Evolutionary conservation across 2,888 invertebrate species (phyloP), one percentile per base, ranked within the genome.

Genomic region (Aleiodes alternator): DNA sequence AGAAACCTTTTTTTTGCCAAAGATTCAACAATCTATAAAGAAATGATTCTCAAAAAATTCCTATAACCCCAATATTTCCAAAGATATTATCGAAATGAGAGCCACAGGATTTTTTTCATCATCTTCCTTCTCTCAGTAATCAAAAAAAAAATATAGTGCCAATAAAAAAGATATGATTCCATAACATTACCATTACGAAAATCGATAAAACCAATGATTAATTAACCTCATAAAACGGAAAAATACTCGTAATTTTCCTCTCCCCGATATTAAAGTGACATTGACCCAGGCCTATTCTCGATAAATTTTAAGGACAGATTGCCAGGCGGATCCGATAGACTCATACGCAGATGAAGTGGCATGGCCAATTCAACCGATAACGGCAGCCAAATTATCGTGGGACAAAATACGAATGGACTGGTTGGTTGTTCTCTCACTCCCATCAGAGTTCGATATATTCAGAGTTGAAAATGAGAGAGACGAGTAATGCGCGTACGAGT

Each of bases 371-470:
- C 81, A 83, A 64, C 78, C 81, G 83, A 82, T 82, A 82, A 82
- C 82, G 79, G 81, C 79, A 78, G 78, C 29, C 78, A 82, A 83
- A 84, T 84, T 82, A 84, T 83, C 84, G 84, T 84, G 85, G 80
- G 84, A 84, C 79, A 70, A 72, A 71, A 78, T 72, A 79, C 76
- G 77, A 72, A 43, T 6, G 38, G 7, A 14, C 61, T 43, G 38
- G n/a, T n/a, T n/a, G 61, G 8, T 61, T 66, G 69, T 71, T 34
- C 68, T 51, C 38, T 79, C 81, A 76, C 80, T 79, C 71, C 78
- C 34, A 31, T 82, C 76, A 79, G 75, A 76, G 70, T 68, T 70
- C 79, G 76, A 75, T 74, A 75, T 74, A 69, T 57, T 51, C 51
- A 23, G 23, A 23, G 29, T 29, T 23, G 64, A 51, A 61, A 72